phyloP scores from a whole-genome alignment of 2,888 invertebrate genomes.

The Alentia gelatinosa region DNA sequence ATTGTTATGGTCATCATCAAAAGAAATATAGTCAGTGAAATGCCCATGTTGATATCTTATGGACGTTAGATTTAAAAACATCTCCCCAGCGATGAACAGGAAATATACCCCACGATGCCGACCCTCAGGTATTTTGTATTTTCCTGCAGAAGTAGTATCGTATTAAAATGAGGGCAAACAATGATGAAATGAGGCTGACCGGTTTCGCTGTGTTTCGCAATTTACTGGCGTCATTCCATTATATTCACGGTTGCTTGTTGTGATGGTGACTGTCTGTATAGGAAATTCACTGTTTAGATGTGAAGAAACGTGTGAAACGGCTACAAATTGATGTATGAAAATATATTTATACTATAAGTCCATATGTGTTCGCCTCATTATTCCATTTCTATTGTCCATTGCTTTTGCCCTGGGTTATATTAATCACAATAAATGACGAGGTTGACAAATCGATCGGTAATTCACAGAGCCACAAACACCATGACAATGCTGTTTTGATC shows the following conservation, averaged over 20 bases:
- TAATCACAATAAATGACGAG: too few relatives aligned
- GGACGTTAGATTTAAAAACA: too few relatives aligned
- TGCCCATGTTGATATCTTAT: too few relatives aligned
- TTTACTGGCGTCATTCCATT: not conserved
- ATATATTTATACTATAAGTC: not conserved
- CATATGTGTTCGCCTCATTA: not conserved
- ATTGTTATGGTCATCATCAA: too few relatives aligned
- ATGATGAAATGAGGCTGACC: not conserved
- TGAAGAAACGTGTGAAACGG: not conserved
- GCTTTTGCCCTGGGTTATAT: not conserved
- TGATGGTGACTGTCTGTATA: not conserved
- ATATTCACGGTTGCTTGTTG: slow-evolving; percentile 8
- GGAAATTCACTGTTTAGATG: not conserved
- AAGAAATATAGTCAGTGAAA: too few relatives aligned
- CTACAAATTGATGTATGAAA: slow-evolving; percentile 6
- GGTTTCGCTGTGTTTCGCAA: not conserved
- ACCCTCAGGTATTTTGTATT: slow-evolving; percentile 20
- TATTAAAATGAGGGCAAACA: not conserved
- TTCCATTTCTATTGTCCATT: not conserved
- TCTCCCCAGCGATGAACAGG: not conserved
- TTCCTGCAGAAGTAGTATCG: not conserved
- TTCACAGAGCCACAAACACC: too few relatives aligned
- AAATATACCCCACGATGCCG: not conserved
- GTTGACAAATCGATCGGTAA: too few relatives aligned
- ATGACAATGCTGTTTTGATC: too few relatives aligned